phyloP scores from a whole-genome alignment of 2,888 invertebrate species.

The Pasiphila rectangulata region DNA sequence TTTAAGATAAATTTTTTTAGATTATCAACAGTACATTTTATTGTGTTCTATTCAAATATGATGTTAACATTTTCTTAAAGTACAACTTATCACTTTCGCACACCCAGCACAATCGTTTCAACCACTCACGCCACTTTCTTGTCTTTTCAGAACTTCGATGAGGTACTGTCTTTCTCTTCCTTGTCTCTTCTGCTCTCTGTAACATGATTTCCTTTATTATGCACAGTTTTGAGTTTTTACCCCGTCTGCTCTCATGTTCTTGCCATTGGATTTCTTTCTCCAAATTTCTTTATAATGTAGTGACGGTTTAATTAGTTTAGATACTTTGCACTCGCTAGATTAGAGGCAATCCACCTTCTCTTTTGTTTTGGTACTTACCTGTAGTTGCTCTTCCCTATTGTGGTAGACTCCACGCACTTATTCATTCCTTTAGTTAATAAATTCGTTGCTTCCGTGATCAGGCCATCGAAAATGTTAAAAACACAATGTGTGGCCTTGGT shows the following conservation, averaged over 20 bases:
- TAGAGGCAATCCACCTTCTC: constrained; percentile 25
- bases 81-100: constrained; percentile 40
- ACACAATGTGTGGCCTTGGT: not conserved
- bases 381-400: constrained; percentile 23
- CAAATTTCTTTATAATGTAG: constrained; percentile 39
- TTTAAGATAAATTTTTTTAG: too few species aligned
- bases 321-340: constrained; percentile 31
- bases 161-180: constrained; percentile 79
- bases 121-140: constrained; percentile 73
- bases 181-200: constrained; percentile 60
- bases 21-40: too few species aligned
- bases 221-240: constrained; percentile 52
- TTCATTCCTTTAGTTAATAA: not conserved
- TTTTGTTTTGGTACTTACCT: constrained; percentile 10
- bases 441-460: constrained; percentile 1
- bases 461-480: not conserved
- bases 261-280: constrained; percentile 39
- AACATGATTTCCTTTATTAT: constrained; percentile 51
- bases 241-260: constrained; percentile 40
- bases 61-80: constrained; percentile 26
- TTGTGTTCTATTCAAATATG: too few species aligned
- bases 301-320: constrained; percentile 9
- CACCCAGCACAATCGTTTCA: constrained; percentile 57
- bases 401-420: constrained; percentile 11
- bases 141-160: constrained; percentile 82